Percentiles rank a stretch among this genome's conserved stretches.
These are phyloP conservation scores for Himalopsyche kuldschensis DNA, from an alignment of 2,888 invertebrate species.

Conservation along the genomic window DNA sequence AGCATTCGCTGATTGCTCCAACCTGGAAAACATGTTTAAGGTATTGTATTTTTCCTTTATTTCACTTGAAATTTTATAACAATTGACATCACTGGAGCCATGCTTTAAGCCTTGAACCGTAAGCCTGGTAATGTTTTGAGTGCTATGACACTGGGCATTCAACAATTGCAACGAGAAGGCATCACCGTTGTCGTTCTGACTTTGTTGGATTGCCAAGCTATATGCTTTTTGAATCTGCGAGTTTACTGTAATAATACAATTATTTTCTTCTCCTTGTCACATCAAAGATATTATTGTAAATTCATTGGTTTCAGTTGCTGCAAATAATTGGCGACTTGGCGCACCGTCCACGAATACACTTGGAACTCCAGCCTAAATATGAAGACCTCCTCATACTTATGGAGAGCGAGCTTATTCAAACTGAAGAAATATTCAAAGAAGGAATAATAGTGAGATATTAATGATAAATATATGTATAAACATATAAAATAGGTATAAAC, in stretches of 20 bases:
- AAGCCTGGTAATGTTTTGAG: too few relatives aligned
- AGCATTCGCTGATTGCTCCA: slow-evolving; percentile 76
- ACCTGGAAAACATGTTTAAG: slow-evolving; percentile 54
- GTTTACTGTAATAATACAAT: neutral
- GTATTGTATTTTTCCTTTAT: slow-evolving; percentile 41
- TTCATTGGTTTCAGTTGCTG: slow-evolving; percentile 59
- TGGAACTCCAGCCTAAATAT: slow-evolving; percentile 71
- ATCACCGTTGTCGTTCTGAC: too few relatives aligned
- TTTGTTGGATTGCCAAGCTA: neutral
- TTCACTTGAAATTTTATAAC: neutral
- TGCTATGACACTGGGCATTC: too few relatives aligned
- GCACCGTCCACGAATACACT: slow-evolving; percentile 72
- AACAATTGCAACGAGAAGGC: too few relatives aligned
- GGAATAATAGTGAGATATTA: slow-evolving; percentile 49
- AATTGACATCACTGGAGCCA: neutral
- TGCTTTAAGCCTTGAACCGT: neutral
- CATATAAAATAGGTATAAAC: too few relatives aligned
- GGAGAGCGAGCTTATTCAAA: slow-evolving; percentile 65
- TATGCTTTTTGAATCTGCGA: neutral
- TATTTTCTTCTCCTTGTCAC: too few relatives aligned
- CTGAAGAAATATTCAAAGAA: slow-evolving; percentile 66
- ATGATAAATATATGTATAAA: too few relatives aligned
- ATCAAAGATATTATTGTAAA: too few relatives aligned
- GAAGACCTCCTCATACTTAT: slow-evolving; percentile 66
- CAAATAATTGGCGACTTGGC: slow-evolving; percentile 74